phyloP scores from a whole-genome alignment of 2,113 vertebrate genomes.

The Haemorhous mexicanus region DNA sequence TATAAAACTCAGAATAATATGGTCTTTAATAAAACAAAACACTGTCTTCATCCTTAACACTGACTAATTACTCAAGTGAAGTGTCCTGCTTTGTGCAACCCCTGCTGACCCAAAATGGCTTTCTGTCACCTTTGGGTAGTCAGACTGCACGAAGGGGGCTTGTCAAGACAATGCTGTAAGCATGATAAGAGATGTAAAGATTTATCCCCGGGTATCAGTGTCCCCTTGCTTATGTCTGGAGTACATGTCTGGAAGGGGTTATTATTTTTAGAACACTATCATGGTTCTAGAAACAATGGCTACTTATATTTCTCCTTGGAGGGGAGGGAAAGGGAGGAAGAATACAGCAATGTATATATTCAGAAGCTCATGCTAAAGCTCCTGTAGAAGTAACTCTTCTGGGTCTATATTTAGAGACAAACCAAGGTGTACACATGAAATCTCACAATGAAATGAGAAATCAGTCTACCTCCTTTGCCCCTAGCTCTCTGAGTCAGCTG shows the following conservation, averaged over 20 bases:
- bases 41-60: background rate
- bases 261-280: background rate
- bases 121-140: background rate
- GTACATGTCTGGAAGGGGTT: background rate
- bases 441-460: background rate
- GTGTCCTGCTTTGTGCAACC: background rate
- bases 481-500: background rate
- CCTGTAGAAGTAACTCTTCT: background rate
- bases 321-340: background rate
- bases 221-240: background rate
- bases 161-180: background rate
- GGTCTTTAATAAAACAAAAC: background rate
- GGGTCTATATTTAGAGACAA: background rate
- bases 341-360: background rate
- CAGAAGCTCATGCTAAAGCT: background rate
- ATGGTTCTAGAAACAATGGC: background rate
- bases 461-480: background rate
- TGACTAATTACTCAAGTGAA: background rate
- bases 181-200: background rate
- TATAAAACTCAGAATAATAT: background rate
- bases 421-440: background rate
- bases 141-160: background rate
- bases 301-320: background rate
- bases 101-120: background rate
- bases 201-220: background rate